Evolutionary conservation across 2,888 invertebrate genomes (phyloP), one percentile per base, ranked within the genome.

Genomic region (Drosophila multiciliata): DNA sequence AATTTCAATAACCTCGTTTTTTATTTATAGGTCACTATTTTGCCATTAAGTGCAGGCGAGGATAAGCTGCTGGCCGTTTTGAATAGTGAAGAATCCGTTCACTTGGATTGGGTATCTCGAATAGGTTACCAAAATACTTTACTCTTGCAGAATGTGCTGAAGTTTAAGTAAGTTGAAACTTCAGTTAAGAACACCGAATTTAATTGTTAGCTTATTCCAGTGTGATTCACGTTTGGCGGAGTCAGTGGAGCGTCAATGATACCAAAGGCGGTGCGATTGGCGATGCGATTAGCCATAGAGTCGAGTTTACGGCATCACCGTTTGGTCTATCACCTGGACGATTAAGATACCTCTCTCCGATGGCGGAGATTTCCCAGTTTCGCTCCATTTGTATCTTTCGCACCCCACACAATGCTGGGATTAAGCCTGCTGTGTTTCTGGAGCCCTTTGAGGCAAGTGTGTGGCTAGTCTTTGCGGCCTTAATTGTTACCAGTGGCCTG

Each of bases 381-480:
- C 92, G 91, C 48, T 93, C 94, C 11, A 92, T 93, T 67, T 94
- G 95, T 77, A 91, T 95, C 53, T 95, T 95, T 87, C 94, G 94
- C 8, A 94, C 94, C 23, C 95, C 95, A 0, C 93, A 94, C 9
- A 92, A 95, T 75, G 83, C 90, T 2, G 95, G 95, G 0, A 94
- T 94, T 32, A 93, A 95, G 1, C 93, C 93, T 42, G 95, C 94
- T 70, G 94, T 95, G 15, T 95, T 95, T 79, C 91, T 94, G n/a
- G 91, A 94, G 42, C 95, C 95, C 0, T 95, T 95, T 81, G 93
- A 93, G 48, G 90, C 90, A 1, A 85, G 91, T 8, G 95, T 95
- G n/a, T 95, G 95, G 95, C 73, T 94, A 9, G 92, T 93, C 1
- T 93, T 94, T 70, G 92, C 91, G 2, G 77, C 88, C 0, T 64